Conservation (phyloP, 2,888 invertebrate species). For the Tyria jacobaeae region DNA sequence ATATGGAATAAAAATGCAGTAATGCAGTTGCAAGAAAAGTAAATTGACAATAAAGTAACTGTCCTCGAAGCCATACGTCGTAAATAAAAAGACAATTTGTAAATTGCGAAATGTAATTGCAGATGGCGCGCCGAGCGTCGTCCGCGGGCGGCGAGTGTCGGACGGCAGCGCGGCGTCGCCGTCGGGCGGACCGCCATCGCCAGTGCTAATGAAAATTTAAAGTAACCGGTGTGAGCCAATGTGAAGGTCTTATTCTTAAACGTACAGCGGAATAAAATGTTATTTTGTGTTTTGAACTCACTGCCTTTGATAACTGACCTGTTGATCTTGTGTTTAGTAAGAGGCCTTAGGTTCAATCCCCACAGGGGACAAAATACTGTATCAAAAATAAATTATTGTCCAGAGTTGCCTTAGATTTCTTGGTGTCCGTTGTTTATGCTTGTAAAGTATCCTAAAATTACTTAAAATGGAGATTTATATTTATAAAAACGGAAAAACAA, state of each 20-base stretch:
- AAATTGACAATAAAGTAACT: conserved; percentile 34
- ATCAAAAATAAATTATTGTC: no score
- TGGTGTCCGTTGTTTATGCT: no score
- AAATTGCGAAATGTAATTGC: conserved; percentile 80
- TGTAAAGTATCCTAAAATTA: no score
- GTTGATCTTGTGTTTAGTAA: no score
- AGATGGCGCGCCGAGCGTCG: conserved; percentile 51
- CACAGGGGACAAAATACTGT: no score
- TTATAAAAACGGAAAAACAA: no score
- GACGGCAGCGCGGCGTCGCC: conserved; percentile 15
- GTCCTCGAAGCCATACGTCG: conserved; percentile 56
- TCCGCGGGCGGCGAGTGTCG: conserved; percentile 26
- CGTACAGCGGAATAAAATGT: conserved; percentile 32
- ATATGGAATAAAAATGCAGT: conserved; percentile 29
- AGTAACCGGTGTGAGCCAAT: conserved; percentile 69
- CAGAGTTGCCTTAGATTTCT: no score
- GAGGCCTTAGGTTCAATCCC: no score
- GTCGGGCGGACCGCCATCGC: conserved; percentile 41
- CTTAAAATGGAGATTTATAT: no score
- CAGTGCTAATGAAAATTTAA: conserved; percentile 82
- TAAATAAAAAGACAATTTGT: conserved; percentile 77
- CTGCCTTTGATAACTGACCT: no score
- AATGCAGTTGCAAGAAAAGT: conserved; percentile 28
- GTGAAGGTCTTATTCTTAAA: conserved; percentile 43
- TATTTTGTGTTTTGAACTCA: neutral